Evolutionary conservation across 2,888 invertebrate genomes (phyloP).

Genomic region (Yponomeuta plumbellus): DNA sequence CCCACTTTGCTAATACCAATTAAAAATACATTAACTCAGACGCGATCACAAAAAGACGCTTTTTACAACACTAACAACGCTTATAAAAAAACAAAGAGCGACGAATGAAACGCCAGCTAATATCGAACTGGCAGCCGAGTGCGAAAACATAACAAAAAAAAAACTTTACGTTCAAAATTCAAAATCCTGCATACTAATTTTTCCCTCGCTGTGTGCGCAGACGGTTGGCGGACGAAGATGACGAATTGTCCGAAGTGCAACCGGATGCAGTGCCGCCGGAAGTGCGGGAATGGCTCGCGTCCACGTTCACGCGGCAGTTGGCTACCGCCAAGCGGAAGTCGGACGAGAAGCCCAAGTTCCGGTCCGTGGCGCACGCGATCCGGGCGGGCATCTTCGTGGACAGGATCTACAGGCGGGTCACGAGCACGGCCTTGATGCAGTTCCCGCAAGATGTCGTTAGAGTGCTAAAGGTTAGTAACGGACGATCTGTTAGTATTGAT

Average conservation of each 20-base stretch:
- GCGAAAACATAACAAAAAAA: neutral
- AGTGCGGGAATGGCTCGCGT: conserved; percentile 97
- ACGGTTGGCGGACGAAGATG: conserved; percentile 92
- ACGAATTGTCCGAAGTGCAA: conserved; percentile 96
- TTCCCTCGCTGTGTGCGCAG: conserved; percentile 66
- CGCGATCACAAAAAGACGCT: neutral
- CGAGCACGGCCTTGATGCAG: conserved; percentile 87
- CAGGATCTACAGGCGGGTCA: conserved; percentile 90
- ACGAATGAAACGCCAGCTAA: neutral
- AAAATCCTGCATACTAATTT: neutral
- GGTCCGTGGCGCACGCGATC: conserved; percentile 97
- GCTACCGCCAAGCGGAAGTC: conserved; percentile 85
- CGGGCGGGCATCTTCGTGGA: conserved; percentile 98
- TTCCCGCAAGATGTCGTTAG: conserved; percentile 91
- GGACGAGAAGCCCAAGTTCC: conserved; percentile 92
- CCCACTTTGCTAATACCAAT: neutral
- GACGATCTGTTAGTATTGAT: neutral
- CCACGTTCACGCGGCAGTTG: conserved; percentile 95
- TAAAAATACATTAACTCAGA: neutral
- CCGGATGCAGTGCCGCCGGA: conserved; percentile 97
- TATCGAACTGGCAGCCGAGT: neutral
- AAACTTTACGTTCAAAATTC: neutral
- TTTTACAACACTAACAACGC: neutral
- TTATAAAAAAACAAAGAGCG: neutral
- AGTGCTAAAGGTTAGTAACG: conserved; percentile 83